Evolutionary conservation across 2,113 vertebrate species (phyloP), one percentile per base, ranked within the genome.

Genomic region (Hydrochoerus hydrochaeris): DNA sequence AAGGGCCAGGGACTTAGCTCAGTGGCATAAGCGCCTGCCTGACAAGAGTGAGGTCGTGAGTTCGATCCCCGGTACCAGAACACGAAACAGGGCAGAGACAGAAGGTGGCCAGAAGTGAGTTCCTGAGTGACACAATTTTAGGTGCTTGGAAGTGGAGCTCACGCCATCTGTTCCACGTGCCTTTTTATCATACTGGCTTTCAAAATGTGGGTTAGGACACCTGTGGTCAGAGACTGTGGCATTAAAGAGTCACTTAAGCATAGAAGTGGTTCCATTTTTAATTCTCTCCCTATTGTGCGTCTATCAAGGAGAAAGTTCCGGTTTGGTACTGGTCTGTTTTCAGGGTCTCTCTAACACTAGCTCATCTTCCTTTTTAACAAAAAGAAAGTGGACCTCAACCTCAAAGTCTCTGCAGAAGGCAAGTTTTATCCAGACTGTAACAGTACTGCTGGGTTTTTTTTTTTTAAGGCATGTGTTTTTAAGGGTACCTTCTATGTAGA

Each of bases 251-350:
- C 71, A 32, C 17, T 3, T 7, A 44, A 57, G 67, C 22, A 85
- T 26, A 84, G 73, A 71, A 54, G 73, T 22, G 63, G 7, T 54
- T 85, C 95, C 82, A 82, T 83, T 92, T 92, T 85, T 19, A 95
- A 83, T 92, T 46, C 67, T 60, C 67, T 94, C 87, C 85, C 49
- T 46, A 28, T 58, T n/a, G 30, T 73, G 38, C 41, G 90, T 60
- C n/a, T 62, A 46, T 24, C 6, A 84, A 67, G 69, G 57, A 91
- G 52, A 78, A 71, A 60, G 41, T 73, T 75, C 81, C 32, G 28
- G 9, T 77, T 71, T 20, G 46, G 38, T 17, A 19, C 30, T 7
- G 30, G 58, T 32, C 57, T 52, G 41, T 28, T 38, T 69, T 90
- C 44, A 20, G 0, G 3, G 22, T 4, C 26, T 88, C 38, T 69